A percentile compares a stretch with the other conserved stretches of the same genome.
These are phyloP conservation scores for Sycobia sp. DNA, from an alignment of 1,140 invertebrate species.

Conservation along the genomic window DNA sequence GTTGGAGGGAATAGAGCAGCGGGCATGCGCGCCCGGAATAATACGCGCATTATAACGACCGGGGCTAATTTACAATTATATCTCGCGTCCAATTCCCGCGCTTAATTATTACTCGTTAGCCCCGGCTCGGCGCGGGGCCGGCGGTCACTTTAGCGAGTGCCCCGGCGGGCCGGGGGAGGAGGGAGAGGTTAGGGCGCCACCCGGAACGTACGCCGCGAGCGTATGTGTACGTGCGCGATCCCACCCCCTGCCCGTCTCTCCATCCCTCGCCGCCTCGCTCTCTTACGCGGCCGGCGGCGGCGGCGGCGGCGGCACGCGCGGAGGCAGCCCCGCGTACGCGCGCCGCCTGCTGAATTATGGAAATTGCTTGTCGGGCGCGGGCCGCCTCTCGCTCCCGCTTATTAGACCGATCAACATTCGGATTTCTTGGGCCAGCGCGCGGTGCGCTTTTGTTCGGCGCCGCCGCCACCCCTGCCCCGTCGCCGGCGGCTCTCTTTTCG, in stretches of 20 bases:
- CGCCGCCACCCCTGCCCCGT: too few species aligned
- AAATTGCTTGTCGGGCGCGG: conserved; percentile 16
- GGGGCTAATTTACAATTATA: conserved; percentile 32
- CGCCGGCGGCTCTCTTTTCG: not conserved
- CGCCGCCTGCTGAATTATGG: conserved; percentile 31
- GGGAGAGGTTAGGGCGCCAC: too few species aligned
- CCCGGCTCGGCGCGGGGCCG: conserved; percentile 4
- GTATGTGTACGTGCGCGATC: not conserved
- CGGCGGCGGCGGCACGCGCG: not conserved
- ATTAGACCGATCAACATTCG: conserved; percentile 28
- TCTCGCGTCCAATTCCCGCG: conserved; percentile 27
- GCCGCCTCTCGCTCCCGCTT: not conserved
- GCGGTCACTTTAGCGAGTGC: too few species aligned
- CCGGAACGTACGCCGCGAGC: too few species aligned
- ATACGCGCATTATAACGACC: conserved; percentile 22
- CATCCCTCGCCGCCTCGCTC: not conserved
- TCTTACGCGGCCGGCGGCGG: not conserved
- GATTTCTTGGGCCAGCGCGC: not conserved
- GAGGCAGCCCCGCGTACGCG: not conserved
- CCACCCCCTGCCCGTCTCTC: too few species aligned
- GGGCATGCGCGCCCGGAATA: not conserved
- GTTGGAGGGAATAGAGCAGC: not conserved
- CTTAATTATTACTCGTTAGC: conserved; percentile 34
- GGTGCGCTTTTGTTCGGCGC: not conserved
- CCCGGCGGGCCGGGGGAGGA: too few species aligned